Percentiles rank a stretch among this genome's conserved stretches.
phyloP scores from a whole-genome alignment of 2,888 invertebrate genomes.

The Brachyptera risi region DNA sequence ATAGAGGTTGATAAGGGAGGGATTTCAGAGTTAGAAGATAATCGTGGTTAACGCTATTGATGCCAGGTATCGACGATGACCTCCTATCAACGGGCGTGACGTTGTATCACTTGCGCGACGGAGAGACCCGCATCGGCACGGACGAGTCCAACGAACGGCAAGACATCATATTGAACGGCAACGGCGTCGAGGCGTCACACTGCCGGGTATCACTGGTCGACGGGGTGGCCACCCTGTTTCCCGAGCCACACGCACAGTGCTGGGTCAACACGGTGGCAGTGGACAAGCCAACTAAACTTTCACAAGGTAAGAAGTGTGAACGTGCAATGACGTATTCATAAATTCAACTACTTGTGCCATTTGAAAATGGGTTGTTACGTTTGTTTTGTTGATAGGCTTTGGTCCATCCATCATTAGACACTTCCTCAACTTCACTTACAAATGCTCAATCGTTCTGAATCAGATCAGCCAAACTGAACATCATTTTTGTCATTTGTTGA shows the following conservation, averaged over 20 bases:
- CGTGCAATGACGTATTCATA: neutral
- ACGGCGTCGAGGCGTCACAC: conserved; percentile 73
- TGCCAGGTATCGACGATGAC: conserved; percentile 88
- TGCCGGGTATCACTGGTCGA: conserved; percentile 67
- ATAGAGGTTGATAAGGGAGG: no score
- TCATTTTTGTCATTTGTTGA: no score
- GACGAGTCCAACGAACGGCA: conserved; percentile 60
- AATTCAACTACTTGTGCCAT: no score
- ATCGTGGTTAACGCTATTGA: no score
- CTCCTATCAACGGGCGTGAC: conserved; percentile 86
- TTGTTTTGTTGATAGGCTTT: neutral
- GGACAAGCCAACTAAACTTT: conserved; percentile 71
- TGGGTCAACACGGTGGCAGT: conserved; percentile 79
- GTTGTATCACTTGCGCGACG: conserved; percentile 82
- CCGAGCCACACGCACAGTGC: conserved; percentile 68
- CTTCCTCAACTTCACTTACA: no score
- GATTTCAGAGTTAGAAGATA: no score
- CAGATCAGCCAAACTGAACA: no score
- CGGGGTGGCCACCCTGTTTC: conserved; percentile 71
- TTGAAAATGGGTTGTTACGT: neutral
- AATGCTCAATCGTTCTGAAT: no score
- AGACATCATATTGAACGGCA: conserved; percentile 74
- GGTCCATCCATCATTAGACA: no score
- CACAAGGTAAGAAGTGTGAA: conserved; percentile 65
- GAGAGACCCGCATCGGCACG: conserved; percentile 79